Percentiles rank a stretch among this genome's conserved stretches.
phyloP scores from a whole-genome alignment of 1,140 invertebrate genomes.

The Euschistus heros region DNA sequence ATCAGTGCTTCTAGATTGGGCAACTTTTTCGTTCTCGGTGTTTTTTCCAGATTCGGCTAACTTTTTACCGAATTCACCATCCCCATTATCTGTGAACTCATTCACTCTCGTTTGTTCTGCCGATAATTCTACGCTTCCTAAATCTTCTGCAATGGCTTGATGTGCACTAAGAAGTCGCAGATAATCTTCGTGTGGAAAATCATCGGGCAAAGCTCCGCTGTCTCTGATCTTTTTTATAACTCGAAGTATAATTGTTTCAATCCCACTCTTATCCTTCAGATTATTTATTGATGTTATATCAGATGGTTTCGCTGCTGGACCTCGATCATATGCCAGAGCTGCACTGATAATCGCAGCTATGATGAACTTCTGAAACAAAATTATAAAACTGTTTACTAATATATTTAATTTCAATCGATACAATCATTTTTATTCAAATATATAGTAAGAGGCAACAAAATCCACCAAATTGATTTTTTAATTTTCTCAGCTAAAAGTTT shows the following conservation, averaged over 20 bases:
- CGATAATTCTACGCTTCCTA: constrained; percentile 7
- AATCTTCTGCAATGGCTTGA: constrained; percentile 42
- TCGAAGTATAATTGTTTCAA: constrained; percentile 59
- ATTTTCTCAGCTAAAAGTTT: no score
- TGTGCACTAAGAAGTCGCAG: constrained; percentile 30
- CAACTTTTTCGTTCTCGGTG: no score
- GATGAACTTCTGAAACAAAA: neutral
- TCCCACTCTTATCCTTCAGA: constrained; percentile 35
- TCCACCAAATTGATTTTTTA: no score
- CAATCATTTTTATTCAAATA: no score
- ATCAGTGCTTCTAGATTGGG: no score
- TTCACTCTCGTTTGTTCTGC: neutral
- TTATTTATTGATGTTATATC: constrained; percentile 29
- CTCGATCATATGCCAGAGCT: neutral
- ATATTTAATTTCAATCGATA: no score
- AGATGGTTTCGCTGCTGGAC: neutral
- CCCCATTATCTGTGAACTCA: neutral
- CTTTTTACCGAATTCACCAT: neutral
- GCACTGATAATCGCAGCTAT: neutral
- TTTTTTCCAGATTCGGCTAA: neutral
- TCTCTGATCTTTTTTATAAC: constrained; percentile 50
- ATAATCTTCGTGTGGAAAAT: constrained; percentile 18
- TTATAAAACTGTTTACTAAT: neutral
- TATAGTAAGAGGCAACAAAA: no score
- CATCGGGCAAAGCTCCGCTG: neutral